Evolutionary conservation across 2,113 vertebrate species (phyloP), one percentile per base, ranked within the genome.

Genomic region (Atractosteus spatula): DNA sequence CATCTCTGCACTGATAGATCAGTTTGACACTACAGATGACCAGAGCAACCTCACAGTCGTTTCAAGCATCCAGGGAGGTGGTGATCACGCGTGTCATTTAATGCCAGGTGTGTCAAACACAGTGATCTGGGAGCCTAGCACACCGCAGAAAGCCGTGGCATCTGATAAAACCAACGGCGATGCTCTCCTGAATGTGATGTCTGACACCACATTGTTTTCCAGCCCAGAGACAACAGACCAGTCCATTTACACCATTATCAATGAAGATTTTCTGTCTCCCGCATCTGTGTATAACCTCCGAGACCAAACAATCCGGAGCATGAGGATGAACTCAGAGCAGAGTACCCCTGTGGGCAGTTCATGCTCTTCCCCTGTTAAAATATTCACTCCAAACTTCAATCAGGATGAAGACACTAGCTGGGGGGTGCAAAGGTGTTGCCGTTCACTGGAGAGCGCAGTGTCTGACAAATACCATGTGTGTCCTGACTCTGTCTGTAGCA

Each of bases 1-100:
- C 10, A 89, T 98, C 80, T 99, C 97, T 0, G 94, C 91, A 45
- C 77, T 99, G 67, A 95, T 98, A 8, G 82, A 90, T 68, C 93
- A 96, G 69, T 82, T 94, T 67, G 95, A 97, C 62, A 81, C 72
- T 73, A 89, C 90, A 14, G 66, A 41, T 55, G 85, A 93, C 43
- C 88, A 85, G 78, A 86, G 62, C 4, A 61, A 77, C 45, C 77
- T 86, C 68, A 55, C 81, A 0, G 0, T 13, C 0, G 74, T 59
- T 69, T 86, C 88, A 3, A 80, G 72, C 73, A 75, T 74, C 69
- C 79, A 12, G 0, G 13, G 75, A 8, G 2, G 69, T 3, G 68
- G 64, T 75, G 79, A 72, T 70, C 78, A 86, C 43, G 63, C 63
- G 6, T 61, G 62, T 41, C 42, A 68, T 6, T 3, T 62, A 16